Percentiles rank a stretch among this genome's conserved stretches.
Conservation (phyloP, 2,113 vertebrate species). For the Nerophis ophidion region DNA sequence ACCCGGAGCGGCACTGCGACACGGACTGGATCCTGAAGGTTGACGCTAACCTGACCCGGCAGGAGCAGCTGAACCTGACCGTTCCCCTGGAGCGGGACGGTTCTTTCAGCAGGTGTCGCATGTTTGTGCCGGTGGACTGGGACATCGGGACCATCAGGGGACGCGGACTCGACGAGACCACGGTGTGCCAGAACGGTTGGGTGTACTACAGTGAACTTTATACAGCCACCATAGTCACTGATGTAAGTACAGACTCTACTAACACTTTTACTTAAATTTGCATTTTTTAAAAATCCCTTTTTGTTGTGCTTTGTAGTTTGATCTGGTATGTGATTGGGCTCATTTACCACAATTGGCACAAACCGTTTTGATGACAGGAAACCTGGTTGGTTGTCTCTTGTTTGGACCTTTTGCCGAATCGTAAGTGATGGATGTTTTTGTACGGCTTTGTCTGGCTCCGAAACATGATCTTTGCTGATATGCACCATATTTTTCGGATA, state of each 20-base stretch:
- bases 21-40: conserved; percentile 51
- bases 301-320: conserved; percentile 45
- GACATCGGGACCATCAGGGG: conserved; percentile 64
- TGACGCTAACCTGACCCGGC: conserved; percentile 61
- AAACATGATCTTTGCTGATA: no score
- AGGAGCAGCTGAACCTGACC: conserved; percentile 72
- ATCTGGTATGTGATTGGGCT: conserved; percentile 56
- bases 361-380: conserved; percentile 49
- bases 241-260: conserved; percentile 44
- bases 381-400: conserved; percentile 51
- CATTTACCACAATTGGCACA: conserved; percentile 47
- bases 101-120: conserved; percentile 68
- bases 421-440: conserved; percentile 30
- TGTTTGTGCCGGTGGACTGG: conserved; percentile 73
- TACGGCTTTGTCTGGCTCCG: no score
- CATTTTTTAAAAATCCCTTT: background rate
- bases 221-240: conserved; percentile 60
- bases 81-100: conserved; percentile 59
- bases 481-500: no score
- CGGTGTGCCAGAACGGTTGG: conserved; percentile 71
- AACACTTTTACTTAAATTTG: background rate
- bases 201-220: conserved; percentile 62
- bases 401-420: conserved; percentile 65
- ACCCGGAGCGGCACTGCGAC: conserved; percentile 67
- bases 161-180: conserved; percentile 66